Evolutionary conservation across 2,797 vertebrate genomes (phyloP).

Genomic region (Babyrousa celebensis): DNA sequence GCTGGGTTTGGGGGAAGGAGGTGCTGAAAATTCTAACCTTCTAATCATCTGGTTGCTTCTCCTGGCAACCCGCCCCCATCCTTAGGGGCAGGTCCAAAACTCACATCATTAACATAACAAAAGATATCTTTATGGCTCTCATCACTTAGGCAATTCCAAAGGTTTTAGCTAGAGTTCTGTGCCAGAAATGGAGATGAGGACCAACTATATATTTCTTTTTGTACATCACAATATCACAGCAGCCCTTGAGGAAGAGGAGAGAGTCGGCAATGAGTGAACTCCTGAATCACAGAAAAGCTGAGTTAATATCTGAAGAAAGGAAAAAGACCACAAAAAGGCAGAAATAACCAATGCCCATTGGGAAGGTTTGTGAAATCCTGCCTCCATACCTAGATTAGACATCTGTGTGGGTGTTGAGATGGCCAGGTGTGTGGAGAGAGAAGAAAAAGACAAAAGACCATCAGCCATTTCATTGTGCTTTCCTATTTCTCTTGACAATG

Average conservation of each 20-base stretch:
- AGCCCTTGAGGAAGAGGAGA: background rate
- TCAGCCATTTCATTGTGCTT: background rate
- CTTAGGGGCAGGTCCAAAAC: background rate
- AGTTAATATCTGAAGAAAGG: background rate
- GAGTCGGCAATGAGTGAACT: background rate
- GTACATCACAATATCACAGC: background rate
- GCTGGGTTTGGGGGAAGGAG: background rate
- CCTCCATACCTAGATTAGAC: background rate
- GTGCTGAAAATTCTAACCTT: background rate
- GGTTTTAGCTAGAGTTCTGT: background rate
- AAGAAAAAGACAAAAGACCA: background rate
- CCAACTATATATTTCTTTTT: background rate
- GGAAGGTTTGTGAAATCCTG: background rate
- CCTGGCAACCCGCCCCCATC: background rate
- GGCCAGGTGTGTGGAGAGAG: too few relatives aligned
- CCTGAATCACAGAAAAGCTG: background rate
- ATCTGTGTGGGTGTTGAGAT: background rate
- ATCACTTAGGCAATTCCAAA: background rate
- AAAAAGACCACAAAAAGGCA: background rate
- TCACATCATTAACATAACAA: background rate
- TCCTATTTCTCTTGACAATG: background rate
- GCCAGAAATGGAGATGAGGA: background rate
- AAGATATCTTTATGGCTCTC: background rate
- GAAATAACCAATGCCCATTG: background rate
- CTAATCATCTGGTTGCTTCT: background rate